Evolutionary conservation across 2,888 invertebrate genomes (phyloP).

Genomic region (Agelastica alni): DNA sequence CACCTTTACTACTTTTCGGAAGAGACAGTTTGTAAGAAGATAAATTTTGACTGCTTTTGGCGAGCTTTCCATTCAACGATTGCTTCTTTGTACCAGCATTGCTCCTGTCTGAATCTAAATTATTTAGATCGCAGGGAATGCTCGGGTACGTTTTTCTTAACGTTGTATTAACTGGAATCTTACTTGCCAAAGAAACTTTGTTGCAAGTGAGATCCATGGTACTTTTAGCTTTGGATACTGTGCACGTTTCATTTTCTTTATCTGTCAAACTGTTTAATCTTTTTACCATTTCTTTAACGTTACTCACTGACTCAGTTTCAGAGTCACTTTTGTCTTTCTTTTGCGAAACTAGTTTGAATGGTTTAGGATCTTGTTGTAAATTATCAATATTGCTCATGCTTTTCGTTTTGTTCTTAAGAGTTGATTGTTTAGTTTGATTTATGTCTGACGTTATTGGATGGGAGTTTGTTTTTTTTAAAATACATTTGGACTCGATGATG

Average conservation of each 20-base stretch:
- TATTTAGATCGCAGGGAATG: slow-evolving; percentile 56
- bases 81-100: slow-evolving; percentile 32
- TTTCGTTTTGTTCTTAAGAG: slow-evolving; percentile 46
- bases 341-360: slow-evolving; percentile 25
- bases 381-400: slow-evolving; percentile 44
- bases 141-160: slow-evolving; percentile 52
- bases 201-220: slow-evolving; percentile 44
- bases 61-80: slow-evolving; percentile 21
- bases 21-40: slow-evolving; percentile 20
- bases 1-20: slow-evolving; percentile 18
- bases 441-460: slow-evolving; percentile 55
- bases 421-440: background rate
- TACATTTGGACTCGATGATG: slow-evolving; percentile 71
- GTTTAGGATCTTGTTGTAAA: slow-evolving; percentile 4
- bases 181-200: slow-evolving; percentile 41
- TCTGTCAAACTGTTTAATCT: slow-evolving; percentile 46
- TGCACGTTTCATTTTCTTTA: slow-evolving; percentile 10
- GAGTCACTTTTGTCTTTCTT: slow-evolving; percentile 1
- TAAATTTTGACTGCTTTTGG: slow-evolving; percentile 37
- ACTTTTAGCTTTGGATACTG: slow-evolving; percentile 47
- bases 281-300: slow-evolving; percentile 48
- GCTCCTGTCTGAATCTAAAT: slow-evolving; percentile 44
- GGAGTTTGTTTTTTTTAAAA: slow-evolving; percentile 64
- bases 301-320: slow-evolving; percentile 28
- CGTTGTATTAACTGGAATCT: slow-evolving; percentile 51